Evolutionary conservation across 2,797 vertebrate species (phyloP), one percentile per base, ranked within the genome.

Genomic region (Malurus splendens): DNA sequence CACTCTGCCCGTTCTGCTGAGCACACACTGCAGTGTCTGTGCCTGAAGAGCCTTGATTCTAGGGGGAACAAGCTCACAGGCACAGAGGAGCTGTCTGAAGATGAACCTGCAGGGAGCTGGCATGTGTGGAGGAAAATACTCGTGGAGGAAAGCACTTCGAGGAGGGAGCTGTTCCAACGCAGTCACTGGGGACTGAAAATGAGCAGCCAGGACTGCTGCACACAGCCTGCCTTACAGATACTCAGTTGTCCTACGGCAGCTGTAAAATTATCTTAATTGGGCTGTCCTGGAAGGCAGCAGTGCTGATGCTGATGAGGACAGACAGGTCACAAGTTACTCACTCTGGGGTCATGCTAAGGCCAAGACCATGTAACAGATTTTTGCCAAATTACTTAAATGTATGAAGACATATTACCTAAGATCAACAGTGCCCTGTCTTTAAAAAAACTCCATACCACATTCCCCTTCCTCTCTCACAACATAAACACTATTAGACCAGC

Each of bases 321-420:
- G 84, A 86, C 73, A 82, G 56, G 76, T 83, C 79, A 70, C 80
- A 92, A 91, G 89, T 86, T 94, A 66, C 48, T 83, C 32, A 28
- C 25, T 75, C 66, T 44, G 32, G 23, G 42, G 64, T 89, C 74
- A 41, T 6, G 6, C 24, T 76, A 86, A 89, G 80, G 45, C 67
- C 74, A 92, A 90, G 67, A 44, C 30, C 67, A 70, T 14, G 9
- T 14, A 66, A 45, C 12, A 64, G 38, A 66, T 56, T 86, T 84
- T 74, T 90, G 32, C 50, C 52, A 73, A 87, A 76, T 76, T 60
- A 54, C n/a, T 77, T 56, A 36, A 25, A 86, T 44, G 12, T 72
- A 56, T 36, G 36, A 90, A 77, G 77, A 78, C 44, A 28, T 13
- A 27, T 33, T 51, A 54, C 39, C 56, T 82, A 65, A 27, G 70